Evolutionary conservation across 2,888 invertebrate species (phyloP).

Genomic region (Arge pagana): DNA sequence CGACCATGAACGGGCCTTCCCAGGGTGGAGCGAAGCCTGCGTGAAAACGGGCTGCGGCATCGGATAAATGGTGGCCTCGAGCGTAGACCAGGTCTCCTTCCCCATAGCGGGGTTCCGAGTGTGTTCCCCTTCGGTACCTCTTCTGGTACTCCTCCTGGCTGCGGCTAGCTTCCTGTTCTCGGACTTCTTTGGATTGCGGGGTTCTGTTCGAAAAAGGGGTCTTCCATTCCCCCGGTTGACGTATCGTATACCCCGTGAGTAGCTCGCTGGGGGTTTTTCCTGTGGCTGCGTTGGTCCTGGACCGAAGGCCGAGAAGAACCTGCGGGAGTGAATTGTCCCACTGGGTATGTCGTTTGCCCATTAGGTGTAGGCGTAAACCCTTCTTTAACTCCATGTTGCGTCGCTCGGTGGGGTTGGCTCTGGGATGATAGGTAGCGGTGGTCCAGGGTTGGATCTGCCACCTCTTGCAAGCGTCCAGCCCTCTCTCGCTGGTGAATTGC

Average conservation of each 20-base stretch:
- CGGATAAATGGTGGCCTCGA: not conserved
- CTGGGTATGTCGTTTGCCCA: not conserved
- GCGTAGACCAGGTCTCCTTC: not conserved
- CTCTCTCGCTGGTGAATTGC: constrained; percentile 20
- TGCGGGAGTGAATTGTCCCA: constrained; percentile 20
- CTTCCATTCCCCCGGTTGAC: constrained; percentile 16
- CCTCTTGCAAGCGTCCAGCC: constrained; percentile 18
- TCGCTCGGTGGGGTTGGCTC: constrained; percentile 33
- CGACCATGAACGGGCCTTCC: not conserved
- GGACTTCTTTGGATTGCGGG: not conserved
- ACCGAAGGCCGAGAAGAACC: constrained; percentile 14
- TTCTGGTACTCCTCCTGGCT: not conserved
- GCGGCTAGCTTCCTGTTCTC: not conserved
- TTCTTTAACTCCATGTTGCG: constrained; percentile 35
- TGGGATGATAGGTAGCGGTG: constrained; percentile 31
- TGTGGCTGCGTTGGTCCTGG: constrained; percentile 15
- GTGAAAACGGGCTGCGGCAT: not conserved
- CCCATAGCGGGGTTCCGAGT: not conserved
- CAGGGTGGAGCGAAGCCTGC: constrained; percentile 1
- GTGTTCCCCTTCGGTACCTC: not conserved
- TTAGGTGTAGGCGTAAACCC: constrained; percentile 29
- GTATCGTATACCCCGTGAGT: not conserved
- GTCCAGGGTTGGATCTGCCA: constrained; percentile 29
- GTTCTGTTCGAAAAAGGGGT: no score
- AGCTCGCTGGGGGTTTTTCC: constrained; percentile 14